Evolutionary conservation across 2,113 vertebrate genomes (phyloP).

Genomic region (Chaetura pelagica): DNA sequence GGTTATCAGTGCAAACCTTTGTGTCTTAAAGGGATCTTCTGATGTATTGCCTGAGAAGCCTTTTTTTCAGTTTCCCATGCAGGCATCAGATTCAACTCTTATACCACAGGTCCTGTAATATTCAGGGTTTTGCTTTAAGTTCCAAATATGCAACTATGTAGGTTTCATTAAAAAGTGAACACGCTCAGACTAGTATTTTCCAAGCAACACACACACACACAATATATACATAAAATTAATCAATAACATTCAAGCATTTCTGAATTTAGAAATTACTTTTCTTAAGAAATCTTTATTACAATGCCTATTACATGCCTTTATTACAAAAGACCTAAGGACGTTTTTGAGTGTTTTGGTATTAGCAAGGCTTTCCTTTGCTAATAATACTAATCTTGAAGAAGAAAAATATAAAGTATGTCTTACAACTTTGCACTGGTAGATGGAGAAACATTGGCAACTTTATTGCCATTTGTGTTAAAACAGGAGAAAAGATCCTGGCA

Average conservation of each 20-base stretch:
- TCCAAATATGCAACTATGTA: not conserved
- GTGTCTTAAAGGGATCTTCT: not conserved
- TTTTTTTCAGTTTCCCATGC: not conserved
- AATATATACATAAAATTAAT: not conserved
- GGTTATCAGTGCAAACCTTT: not conserved
- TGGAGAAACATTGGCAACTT: not conserved
- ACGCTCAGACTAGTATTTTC: accelerated
- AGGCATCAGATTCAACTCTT: not conserved
- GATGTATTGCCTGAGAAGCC: not conserved
- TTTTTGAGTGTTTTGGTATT: not conserved
- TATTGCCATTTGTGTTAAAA: not conserved
- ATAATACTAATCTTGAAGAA: not conserved
- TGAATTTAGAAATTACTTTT: not conserved
- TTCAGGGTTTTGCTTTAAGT: not conserved
- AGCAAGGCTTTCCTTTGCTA: not conserved
- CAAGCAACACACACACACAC: not conserved
- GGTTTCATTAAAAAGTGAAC: not conserved
- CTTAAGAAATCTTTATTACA: not conserved
- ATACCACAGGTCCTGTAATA: not conserved
- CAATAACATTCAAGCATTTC: not conserved
- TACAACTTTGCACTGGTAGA: not conserved
- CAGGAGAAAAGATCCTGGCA: not conserved
- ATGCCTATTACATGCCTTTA: no score
- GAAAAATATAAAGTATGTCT: not conserved
- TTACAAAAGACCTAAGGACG: not conserved